A percentile compares a stretch with the other conserved stretches of the same genome.
These are phyloP conservation scores for Lathamus discolor DNA, from an alignment of 2,113 vertebrate genomes.

Conservation along the genomic window DNA sequence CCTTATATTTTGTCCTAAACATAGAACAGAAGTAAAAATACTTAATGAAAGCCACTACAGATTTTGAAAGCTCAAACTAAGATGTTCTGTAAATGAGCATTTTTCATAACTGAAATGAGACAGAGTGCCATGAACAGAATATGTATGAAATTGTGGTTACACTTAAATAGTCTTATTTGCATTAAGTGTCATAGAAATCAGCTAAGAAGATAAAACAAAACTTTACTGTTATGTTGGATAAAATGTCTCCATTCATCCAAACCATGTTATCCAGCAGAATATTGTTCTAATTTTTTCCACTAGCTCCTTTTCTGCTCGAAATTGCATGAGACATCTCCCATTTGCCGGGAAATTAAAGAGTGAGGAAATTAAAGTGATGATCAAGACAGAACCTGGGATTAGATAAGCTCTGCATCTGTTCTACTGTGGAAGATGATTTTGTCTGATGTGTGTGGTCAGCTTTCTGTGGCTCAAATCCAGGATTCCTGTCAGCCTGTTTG, in stretches of 20 bases:
- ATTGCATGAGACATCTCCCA: background rate
- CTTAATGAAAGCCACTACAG: background rate
- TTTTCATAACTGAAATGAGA: background rate
- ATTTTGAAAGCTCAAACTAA: background rate
- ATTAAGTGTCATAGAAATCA: background rate
- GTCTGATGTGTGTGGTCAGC: background rate
- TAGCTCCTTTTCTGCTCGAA: background rate
- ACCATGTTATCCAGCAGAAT: background rate
- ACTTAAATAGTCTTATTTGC: background rate
- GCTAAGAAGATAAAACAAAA: background rate
- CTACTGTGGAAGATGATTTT: background rate
- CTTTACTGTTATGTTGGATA: background rate
- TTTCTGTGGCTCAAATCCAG: background rate
- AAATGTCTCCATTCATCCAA: background rate
- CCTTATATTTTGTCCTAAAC: background rate
- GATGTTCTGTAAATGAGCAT: background rate
- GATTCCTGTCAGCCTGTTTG: background rate
- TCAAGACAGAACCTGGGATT: background rate
- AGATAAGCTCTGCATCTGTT: background rate
- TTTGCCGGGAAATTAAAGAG: background rate
- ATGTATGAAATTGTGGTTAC: background rate
- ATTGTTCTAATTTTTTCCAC: background rate
- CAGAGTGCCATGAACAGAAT: background rate
- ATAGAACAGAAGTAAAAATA: background rate
- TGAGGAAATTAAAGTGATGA: background rate